A percentile compares a stretch with the other conserved stretches of the same genome.
Conservation (phyloP, 2,113 vertebrate genomes). For the human (Homo sapiens) region DNA sequence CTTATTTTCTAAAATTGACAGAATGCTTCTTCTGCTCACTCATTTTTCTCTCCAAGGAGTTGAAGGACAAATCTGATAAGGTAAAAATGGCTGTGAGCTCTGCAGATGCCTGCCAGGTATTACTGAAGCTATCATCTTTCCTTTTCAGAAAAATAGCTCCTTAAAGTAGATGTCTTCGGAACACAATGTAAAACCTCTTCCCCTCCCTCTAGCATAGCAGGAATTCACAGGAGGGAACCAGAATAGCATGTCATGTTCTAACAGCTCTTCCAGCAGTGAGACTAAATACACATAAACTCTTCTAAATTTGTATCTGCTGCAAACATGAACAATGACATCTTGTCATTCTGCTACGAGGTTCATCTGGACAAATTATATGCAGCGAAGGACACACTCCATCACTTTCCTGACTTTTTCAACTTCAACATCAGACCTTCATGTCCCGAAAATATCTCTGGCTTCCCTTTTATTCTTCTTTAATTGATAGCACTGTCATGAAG, state of each 20-base stretch:
- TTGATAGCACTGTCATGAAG: neutral
- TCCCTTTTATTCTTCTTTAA: neutral
- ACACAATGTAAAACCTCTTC: slow-evolving; percentile 5
- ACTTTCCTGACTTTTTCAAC: neutral
- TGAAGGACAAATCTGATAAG: slow-evolving; percentile 31
- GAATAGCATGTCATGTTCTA: slow-evolving; percentile 66
- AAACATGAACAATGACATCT: slow-evolving; percentile 17
- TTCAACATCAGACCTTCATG: neutral
- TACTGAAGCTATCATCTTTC: neutral
- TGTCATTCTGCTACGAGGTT: neutral
- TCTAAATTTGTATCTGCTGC: slow-evolving; percentile 53
- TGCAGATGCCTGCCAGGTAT: neutral
- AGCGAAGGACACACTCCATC: neutral
- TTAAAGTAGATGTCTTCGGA: neutral
- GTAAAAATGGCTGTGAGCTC: neutral
- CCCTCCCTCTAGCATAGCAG: neutral
- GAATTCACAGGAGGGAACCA: slow-evolving; percentile 30
- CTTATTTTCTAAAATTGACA: neutral
- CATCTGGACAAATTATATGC: neutral
- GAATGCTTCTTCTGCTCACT: neutral
- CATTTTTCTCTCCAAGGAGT: neutral
- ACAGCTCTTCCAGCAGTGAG: slow-evolving; percentile 62
- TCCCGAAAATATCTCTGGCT: neutral
- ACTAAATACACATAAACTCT: slow-evolving; percentile 55
- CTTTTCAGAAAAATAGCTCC: slow-evolving; percentile 46